Conservation (phyloP, 2,113 vertebrate species). For the Leptobrachium ailaonicum region DNA sequence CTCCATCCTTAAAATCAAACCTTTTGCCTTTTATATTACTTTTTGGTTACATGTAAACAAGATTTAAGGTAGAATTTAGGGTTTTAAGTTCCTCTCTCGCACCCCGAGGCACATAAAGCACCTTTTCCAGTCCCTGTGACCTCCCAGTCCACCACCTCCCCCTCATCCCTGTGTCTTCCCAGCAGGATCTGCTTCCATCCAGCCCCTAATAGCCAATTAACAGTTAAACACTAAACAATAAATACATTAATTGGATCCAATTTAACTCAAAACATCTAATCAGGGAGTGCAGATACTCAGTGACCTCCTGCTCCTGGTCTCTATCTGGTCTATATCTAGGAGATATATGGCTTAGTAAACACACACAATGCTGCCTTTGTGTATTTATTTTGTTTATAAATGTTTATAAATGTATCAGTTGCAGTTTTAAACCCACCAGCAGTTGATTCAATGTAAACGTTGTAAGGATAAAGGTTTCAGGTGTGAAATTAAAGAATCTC, state of each 20-base stretch:
- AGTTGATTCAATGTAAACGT: too few relatives aligned
- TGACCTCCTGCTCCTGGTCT: too few relatives aligned
- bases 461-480: too few relatives aligned
- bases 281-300: background rate
- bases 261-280: background rate
- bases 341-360: too few relatives aligned
- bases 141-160: background rate
- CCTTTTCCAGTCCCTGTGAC: conserved; percentile 2
- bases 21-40: conserved; percentile 22
- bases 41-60: conserved; percentile 36
- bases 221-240: conserved; percentile 35
- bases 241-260: conserved; percentile 36
- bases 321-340: too few relatives aligned
- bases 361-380: too few relatives aligned
- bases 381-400: too few relatives aligned
- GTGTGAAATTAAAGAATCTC: too few relatives aligned
- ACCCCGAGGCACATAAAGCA: background rate
- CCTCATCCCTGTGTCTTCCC: background rate
- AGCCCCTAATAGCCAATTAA: conserved; percentile 39
- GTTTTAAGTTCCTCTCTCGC: background rate
- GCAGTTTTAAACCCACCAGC: too few relatives aligned
- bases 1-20: background rate
- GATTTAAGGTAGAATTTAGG: conserved; percentile 18
- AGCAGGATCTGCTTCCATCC: conserved; percentile 19
- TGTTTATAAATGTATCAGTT: too few relatives aligned